Percentiles rank a stretch among this genome's conserved stretches.
These are phyloP conservation scores for Nothocercus julius DNA, from an alignment of 2,113 vertebrate genomes.

Conservation along the genomic window DNA sequence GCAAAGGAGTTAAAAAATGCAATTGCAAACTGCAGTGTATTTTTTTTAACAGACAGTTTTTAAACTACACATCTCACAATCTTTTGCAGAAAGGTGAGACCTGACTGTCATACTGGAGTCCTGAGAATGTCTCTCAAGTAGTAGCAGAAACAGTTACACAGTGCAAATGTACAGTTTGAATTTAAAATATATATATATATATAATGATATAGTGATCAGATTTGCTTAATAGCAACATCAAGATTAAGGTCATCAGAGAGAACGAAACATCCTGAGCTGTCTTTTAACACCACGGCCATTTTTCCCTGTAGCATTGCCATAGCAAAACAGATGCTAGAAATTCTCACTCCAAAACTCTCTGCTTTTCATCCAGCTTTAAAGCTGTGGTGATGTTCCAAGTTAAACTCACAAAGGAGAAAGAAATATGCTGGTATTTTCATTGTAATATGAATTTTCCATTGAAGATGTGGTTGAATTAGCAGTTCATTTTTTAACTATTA, in stretches of 20 bases:
- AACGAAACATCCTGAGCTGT: constrained; percentile 66
- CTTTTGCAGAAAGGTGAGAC: background rate
- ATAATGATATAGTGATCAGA: background rate
- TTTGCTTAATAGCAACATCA: constrained; percentile 38
- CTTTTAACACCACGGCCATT: constrained; percentile 45
- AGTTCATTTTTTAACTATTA: constrained; percentile 54
- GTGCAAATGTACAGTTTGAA: background rate
- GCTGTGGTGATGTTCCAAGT: constrained; percentile 1
- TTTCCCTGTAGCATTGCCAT: constrained; percentile 43
- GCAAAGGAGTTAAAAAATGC: background rate
- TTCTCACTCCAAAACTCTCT: constrained; percentile 56
- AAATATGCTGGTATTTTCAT: constrained; percentile 35
- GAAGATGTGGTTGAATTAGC: constrained; percentile 56
- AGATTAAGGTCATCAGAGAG: constrained; percentile 54
- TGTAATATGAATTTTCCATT: constrained; percentile 51
- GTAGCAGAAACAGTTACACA: constrained; percentile 16
- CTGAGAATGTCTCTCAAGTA: background rate
- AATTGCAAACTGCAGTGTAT: background rate
- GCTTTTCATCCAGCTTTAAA: constrained; percentile 67
- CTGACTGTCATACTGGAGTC: background rate
- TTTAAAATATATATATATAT: too few species aligned
- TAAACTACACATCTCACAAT: background rate
- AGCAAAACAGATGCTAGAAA: constrained; percentile 53
- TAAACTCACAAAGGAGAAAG: background rate
- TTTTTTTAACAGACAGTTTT: constrained; percentile 7